Evolutionary conservation across 2,888 invertebrate species (phyloP), one percentile per base, ranked within the genome.

Genomic region (Microplitis manilae): DNA sequence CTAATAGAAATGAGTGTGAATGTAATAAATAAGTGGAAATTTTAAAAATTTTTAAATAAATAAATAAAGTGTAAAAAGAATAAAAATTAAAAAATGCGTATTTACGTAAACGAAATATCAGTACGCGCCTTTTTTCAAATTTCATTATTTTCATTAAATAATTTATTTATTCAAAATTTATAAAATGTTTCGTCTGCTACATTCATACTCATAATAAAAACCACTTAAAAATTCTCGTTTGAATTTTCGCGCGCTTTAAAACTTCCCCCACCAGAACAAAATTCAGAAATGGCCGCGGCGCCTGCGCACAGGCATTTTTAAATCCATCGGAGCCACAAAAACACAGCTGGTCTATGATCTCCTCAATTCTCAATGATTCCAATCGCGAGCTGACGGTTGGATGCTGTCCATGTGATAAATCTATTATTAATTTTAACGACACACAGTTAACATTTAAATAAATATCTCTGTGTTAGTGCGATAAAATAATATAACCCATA

Each of bases 341-440:
- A 86, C 86, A 86, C 86, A 86, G 83, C 83, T 83, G 83, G 86
- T 85, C 83, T 85, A 84, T 81, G 85, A 85, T 84, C 84, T 82
- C 83, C 82, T 13, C 9, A 50, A 13, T 13, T 50, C 50, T 65
- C 65, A 65, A 65, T 65, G 65, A 65, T 65, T 65, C 30, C 65
- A 30, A 82, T 84, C 81, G 86, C 80, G 84, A 84, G 84, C 83
- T 84, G 85, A 87, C 83, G 84, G 83, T 83, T 82, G 81, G 81
- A 79, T 79, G 81, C 79, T 81, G 77, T 83, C 62, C 64, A 59
- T 64, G 61, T 50, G 39, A 61, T 75, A 61, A 50, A 50, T 8
- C 50, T 2, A 30, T 30, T 13, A 13, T 50, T 50, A 50, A 50
- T 50, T 13, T 13, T 50, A 50, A 50, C 50, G 50, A 50, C 8